A percentile compares a stretch with the other conserved stretches of the same genome.
phyloP scores from a whole-genome alignment of 2,888 invertebrate species.

The Thecocarcelia acutangulata region DNA sequence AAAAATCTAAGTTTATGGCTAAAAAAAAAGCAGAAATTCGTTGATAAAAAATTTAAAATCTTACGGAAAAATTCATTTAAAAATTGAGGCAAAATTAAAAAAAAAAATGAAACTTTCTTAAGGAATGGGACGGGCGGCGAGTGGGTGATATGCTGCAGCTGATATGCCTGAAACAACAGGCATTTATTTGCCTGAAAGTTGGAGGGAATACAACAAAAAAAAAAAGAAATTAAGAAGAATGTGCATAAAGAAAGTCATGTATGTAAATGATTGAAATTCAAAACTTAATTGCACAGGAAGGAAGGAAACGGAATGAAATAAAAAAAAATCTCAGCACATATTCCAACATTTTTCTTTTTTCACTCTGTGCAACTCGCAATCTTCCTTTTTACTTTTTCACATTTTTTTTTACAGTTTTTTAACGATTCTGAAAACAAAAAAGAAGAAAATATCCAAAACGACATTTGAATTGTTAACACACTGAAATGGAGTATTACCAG shows the following conservation, averaged over 20 bases:
- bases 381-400: background rate
- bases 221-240: slow-evolving; percentile 18
- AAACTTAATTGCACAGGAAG: slow-evolving; percentile 70
- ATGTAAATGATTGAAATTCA: slow-evolving; percentile 68
- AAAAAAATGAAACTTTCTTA: slow-evolving; percentile 25
- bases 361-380: slow-evolving; percentile 16
- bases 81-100: background rate
- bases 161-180: background rate
- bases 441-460: slow-evolving; percentile 23
- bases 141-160: slow-evolving; percentile 1
- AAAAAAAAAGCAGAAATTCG: background rate
- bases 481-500: slow-evolving; percentile 31
- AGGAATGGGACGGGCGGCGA: slow-evolving; percentile 8
- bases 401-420: slow-evolving; percentile 38
- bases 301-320: slow-evolving; percentile 64
- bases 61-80: slow-evolving; percentile 35
- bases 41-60: slow-evolving; percentile 32
- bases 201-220: background rate
- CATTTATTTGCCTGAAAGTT: background rate
- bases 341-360: slow-evolving; percentile 8
- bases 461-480: slow-evolving; percentile 65
- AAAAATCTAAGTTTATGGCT: background rate
- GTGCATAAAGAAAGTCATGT: slow-evolving; percentile 46
- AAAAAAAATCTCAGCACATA: slow-evolving; percentile 57
- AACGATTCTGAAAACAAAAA: slow-evolving; percentile 41